These are phyloP conservation scores for Leptopilina myrica DNA, from an alignment of 2,888 invertebrate species.

Conservation along the genomic window DNA sequence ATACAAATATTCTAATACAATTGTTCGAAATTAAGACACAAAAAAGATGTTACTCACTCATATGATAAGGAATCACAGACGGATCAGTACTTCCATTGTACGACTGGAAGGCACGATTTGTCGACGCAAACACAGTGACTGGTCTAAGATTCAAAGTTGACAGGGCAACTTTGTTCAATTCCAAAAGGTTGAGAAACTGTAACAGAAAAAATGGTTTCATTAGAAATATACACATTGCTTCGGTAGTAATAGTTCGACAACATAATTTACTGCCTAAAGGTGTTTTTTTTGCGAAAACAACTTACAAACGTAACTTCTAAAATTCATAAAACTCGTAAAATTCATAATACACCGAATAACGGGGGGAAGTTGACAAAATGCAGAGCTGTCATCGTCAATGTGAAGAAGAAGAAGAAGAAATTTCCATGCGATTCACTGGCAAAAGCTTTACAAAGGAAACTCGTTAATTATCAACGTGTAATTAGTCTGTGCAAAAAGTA, in stretches of 20 bases:
- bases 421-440: conserved; percentile 22
- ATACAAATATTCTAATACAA: too few relatives aligned
- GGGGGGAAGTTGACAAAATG: conserved; percentile 15
- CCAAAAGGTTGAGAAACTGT: conserved; percentile 88
- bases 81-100: conserved; percentile 81
- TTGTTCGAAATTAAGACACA: too few relatives aligned
- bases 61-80: conserved; percentile 86
- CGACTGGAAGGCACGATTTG: conserved; percentile 90
- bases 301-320: too few relatives aligned
- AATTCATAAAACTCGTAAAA: too few relatives aligned
- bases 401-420: background rate
- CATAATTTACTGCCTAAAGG: too few relatives aligned
- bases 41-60: conserved; percentile 82
- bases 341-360: background rate
- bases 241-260: too few relatives aligned
- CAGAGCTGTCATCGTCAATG: background rate
- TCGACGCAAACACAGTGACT: conserved; percentile 93
- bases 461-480: conserved; percentile 66
- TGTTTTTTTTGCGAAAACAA: too few relatives aligned
- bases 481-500: conserved; percentile 60
- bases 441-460: conserved; percentile 52
- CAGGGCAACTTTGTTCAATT: conserved; percentile 85
- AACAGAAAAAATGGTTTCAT: conserved; percentile 74
- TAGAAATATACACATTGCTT: too few relatives aligned
- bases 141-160: conserved; percentile 85